Evolutionary conservation across 2,888 invertebrate genomes (phyloP).

Genomic region (Apoda limacodes): DNA sequence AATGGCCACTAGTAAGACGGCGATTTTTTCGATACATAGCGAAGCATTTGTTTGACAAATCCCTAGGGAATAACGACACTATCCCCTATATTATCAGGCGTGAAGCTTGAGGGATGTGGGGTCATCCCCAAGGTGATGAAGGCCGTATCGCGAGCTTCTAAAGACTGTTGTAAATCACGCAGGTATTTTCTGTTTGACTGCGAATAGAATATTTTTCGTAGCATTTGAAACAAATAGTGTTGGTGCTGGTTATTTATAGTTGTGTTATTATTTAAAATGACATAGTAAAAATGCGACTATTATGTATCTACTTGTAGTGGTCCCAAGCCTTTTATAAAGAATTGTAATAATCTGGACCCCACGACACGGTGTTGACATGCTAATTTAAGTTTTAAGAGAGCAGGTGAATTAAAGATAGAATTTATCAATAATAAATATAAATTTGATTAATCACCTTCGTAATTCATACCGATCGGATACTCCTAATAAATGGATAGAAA

Average conservation of each 20-base stretch:
- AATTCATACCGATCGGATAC: too few species aligned
- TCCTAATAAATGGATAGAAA: too few species aligned
- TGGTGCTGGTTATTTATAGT: constrained; percentile 42
- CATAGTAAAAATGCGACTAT: too few species aligned
- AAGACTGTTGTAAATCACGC: constrained; percentile 59
- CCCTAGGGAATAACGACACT: constrained; percentile 59
- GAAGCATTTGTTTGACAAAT: constrained; percentile 69
- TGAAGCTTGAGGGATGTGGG: constrained; percentile 58
- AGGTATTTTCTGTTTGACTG: constrained; percentile 48
- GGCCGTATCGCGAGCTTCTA: constrained; percentile 51
- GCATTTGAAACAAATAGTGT: constrained; percentile 37
- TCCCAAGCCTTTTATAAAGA: too few species aligned
- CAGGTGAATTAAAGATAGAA: too few species aligned
- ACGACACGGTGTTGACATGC: too few species aligned
- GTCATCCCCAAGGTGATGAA: constrained; percentile 66
- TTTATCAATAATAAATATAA: too few species aligned
- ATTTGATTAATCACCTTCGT: too few species aligned
- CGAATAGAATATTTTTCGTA: constrained; percentile 20
- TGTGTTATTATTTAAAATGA: too few species aligned
- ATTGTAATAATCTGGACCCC: too few species aligned
- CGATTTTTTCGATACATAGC: constrained; percentile 65
- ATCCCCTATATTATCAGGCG: constrained; percentile 51
- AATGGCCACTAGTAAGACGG: constrained; percentile 61
- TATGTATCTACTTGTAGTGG: too few species aligned
- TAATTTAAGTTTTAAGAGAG: too few species aligned